Evolutionary conservation across 2,888 invertebrate genomes (phyloP).

Genomic region (Hydrotaea diabolus): DNA sequence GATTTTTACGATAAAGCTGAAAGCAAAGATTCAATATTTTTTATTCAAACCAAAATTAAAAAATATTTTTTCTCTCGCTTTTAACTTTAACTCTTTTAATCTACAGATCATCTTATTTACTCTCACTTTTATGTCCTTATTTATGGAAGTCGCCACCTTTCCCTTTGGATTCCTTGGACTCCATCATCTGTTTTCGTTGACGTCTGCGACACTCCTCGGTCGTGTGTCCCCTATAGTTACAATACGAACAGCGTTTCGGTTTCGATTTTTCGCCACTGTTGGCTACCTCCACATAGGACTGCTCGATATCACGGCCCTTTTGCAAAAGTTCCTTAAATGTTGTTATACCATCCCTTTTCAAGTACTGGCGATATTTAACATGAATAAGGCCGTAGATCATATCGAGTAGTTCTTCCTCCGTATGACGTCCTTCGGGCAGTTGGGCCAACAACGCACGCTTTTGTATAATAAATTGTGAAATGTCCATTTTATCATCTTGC

Average conservation of each 20-base stretch:
- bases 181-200: constrained; percentile 7
- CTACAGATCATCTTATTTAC: not conserved
- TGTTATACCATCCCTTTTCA: constrained; percentile 72
- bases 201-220: constrained; percentile 74
- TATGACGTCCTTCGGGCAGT: constrained; percentile 75
- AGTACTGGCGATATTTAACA: constrained; percentile 77
- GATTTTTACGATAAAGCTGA: no score
- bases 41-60: no score
- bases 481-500: constrained; percentile 71
- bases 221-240: constrained; percentile 77
- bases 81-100: no score
- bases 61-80: not conserved
- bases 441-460: constrained; percentile 77
- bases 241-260: constrained; percentile 74
- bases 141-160: not conserved
- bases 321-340: constrained; percentile 76
- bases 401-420: constrained; percentile 76
- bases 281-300: constrained; percentile 70
- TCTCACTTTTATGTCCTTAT: not conserved
- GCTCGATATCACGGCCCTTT: constrained; percentile 76
- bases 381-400: constrained; percentile 76
- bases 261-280: constrained; percentile 65
- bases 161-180: not conserved
- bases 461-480: constrained; percentile 75
- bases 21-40: no score